phyloP scores from a whole-genome alignment of 2,113 vertebrate genomes.

The Typhlomys cinereus region DNA sequence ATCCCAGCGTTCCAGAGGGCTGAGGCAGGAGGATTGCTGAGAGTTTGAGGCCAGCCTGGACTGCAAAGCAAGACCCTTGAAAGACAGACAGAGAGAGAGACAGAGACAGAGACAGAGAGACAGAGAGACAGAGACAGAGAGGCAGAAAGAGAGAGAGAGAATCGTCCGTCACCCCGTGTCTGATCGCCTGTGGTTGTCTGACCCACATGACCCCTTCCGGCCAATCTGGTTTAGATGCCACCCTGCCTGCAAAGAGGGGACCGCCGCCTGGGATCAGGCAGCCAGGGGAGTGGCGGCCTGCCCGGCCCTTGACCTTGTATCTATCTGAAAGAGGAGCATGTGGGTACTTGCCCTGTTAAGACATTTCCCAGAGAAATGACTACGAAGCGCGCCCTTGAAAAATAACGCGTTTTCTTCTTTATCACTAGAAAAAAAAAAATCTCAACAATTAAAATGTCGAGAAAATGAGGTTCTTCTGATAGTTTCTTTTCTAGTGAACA shows the following conservation, averaged over 20 bases:
- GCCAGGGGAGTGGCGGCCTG: neutral
- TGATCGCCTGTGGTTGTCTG: neutral
- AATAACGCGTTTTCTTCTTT: slow-evolving; percentile 33
- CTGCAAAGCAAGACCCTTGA: neutral
- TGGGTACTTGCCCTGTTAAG: neutral
- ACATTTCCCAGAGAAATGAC: slow-evolving; percentile 28
- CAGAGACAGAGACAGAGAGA: neutral
- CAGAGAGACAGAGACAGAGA: neutral
- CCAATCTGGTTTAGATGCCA: no score
- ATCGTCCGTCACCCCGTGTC: neutral
- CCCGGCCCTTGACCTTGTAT: neutral
- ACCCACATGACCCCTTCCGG: neutral
- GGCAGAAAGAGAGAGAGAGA: neutral
- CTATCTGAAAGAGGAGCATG: neutral
- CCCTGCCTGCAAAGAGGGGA: neutral
- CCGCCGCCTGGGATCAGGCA: neutral
- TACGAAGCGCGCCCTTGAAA: neutral
- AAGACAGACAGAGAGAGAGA: neutral
- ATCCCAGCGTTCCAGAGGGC: no score
- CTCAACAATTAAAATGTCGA: slow-evolving; percentile 21
- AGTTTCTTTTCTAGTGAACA: slow-evolving; percentile 29
- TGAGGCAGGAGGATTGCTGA: neutral
- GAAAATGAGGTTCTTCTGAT: slow-evolving; percentile 33
- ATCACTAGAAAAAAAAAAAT: neutral
- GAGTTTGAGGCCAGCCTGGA: neutral